phyloP scores from a whole-genome alignment of 2,797 vertebrate species.

The Benthosema pterotum region DNA sequence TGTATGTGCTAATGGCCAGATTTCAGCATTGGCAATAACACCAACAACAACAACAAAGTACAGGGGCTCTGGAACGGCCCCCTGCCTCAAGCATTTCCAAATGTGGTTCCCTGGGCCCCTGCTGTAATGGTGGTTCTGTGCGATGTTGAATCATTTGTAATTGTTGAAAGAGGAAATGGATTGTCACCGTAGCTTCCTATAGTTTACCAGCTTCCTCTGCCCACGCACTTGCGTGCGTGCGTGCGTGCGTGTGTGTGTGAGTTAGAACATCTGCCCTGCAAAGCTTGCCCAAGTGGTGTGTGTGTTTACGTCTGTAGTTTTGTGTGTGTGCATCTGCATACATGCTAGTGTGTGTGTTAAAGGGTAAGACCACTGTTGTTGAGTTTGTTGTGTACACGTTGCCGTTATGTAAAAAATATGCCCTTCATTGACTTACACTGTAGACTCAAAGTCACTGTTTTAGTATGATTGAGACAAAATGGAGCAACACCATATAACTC shows the following conservation, averaged over 20 bases:
- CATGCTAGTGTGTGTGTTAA: too few species aligned
- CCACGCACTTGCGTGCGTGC: not conserved
- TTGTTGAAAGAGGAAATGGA: slow-evolving; percentile 73
- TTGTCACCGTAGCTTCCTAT: slow-evolving; percentile 72
- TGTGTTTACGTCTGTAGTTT: too few species aligned
- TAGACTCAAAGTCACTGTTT: too few species aligned
- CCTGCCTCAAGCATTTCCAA: slow-evolving; percentile 73
- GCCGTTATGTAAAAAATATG: too few species aligned
- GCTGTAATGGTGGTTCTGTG: slow-evolving; percentile 64
- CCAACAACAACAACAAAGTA: slow-evolving; percentile 73
- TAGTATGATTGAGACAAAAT: too few species aligned
- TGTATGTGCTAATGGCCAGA: slow-evolving; percentile 48
- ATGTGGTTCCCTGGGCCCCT: slow-evolving; percentile 68
- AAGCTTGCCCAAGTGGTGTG: too few species aligned
- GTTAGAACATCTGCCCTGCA: too few species aligned
- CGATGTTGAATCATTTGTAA: slow-evolving; percentile 63
- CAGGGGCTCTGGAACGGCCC: slow-evolving; percentile 49
- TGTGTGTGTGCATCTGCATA: too few species aligned
- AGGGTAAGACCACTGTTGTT: too few species aligned
- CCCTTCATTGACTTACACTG: too few species aligned
- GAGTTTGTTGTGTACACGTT: too few species aligned
- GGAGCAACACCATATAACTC: too few species aligned
- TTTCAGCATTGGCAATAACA: slow-evolving; percentile 54
- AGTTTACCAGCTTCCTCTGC: slow-evolving; percentile 56
- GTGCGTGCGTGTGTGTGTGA: not conserved